Evolutionary conservation across 1,140 invertebrate genomes (phyloP).

Genomic region (Penaeus indicus): DNA sequence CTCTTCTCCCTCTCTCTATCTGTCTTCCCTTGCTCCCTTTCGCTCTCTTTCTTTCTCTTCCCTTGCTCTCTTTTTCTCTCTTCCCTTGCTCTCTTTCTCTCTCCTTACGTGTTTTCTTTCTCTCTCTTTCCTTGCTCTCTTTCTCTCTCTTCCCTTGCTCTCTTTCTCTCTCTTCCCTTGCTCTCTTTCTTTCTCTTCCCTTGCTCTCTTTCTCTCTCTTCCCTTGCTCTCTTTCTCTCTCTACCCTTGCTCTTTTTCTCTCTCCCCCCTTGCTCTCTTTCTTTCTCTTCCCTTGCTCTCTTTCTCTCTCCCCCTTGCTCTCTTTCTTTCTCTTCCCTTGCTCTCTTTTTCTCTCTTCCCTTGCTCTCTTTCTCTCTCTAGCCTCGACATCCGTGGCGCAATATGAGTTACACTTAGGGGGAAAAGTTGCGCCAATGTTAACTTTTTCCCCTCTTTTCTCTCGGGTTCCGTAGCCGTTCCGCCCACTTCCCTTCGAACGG

Average conservation of each 20-base stretch:
- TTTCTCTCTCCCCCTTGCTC: background rate
- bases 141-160: background rate
- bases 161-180: background rate
- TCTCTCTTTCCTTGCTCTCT: background rate
- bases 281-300: background rate
- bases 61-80: background rate
- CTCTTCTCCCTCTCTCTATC: background rate
- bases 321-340: background rate
- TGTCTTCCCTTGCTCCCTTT: background rate
- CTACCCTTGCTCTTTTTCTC: background rate
- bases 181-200: background rate
- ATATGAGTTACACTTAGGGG: conserved; percentile 60
- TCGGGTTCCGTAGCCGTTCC: conserved; percentile 18
- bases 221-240: background rate
- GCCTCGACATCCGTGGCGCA: conserved; percentile 43
- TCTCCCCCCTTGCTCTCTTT: background rate
- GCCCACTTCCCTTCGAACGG: conserved; percentile 20
- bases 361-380: background rate
- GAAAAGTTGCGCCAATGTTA: conserved; percentile 63
- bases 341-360: background rate
- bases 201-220: background rate
- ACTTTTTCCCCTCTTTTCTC: conserved; percentile 54
- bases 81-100: background rate
- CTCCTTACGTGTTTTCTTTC: background rate
- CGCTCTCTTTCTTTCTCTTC: background rate